A percentile compares a stretch with the other conserved stretches of the same genome.
Conservation (phyloP, 2,113 vertebrate genomes). For the Psophia crepitans region DNA sequence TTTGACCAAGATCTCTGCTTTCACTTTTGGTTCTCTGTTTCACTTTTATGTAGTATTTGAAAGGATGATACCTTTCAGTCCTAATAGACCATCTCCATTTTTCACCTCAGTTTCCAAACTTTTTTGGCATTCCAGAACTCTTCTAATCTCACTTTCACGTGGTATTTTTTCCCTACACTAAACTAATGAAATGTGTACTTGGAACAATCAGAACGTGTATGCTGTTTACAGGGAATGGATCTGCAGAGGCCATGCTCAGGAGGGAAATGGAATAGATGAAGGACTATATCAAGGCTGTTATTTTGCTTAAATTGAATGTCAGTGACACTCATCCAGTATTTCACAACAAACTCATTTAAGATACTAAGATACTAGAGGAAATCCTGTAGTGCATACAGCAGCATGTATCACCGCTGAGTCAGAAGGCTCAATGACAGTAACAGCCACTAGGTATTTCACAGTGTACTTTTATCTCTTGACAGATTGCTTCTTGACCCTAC, state of each 20-base stretch:
- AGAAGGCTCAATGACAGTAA: not conserved
- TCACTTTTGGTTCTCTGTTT: not conserved
- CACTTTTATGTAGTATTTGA: not conserved
- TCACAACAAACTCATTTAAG: not conserved
- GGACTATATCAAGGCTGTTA: not conserved
- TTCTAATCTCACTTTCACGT: not conserved
- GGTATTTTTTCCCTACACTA: not conserved
- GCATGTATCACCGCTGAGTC: not conserved
- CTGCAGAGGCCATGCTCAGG: not conserved
- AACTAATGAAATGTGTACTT: not conserved
- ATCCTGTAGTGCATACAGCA: not conserved
- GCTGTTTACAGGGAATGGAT: not conserved
- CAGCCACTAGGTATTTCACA: not conserved
- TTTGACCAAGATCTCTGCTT: not conserved
- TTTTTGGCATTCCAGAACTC: not conserved
- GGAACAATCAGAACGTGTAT: accelerated
- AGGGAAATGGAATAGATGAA: not conserved
- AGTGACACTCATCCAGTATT: not conserved
- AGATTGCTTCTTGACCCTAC: not conserved
- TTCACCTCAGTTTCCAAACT: not conserved
- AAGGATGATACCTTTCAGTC: not conserved
- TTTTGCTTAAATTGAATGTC: not conserved
- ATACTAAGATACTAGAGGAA: not conserved
- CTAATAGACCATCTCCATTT: not conserved
- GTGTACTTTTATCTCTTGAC: not conserved